Base-by-base conservation (phyloP, 2,888 invertebrate genomes). In the Euphydryas editha region DNA sequence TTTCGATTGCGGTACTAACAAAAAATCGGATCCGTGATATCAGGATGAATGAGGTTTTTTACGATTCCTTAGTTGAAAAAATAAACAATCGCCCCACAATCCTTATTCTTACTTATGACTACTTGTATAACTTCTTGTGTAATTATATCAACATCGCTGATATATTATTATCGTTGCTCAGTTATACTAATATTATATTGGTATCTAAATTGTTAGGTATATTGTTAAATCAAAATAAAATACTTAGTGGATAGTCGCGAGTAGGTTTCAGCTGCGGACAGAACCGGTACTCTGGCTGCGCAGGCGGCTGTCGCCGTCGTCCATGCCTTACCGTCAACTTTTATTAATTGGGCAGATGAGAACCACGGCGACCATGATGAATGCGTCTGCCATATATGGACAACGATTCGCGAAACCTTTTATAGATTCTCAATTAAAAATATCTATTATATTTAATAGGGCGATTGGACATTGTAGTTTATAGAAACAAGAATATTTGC, bases 331-430 rank as follows among this genome's bases (percentile, higher is more conserved):
- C 85, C 90, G 87, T 90, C 91, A 89, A 90, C 90, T 88, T 90
- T 92, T 92, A 92, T 92, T 92, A 92, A 92, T 92, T 92, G 92
- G 91, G 91, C 92, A 92, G 92, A 92, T 92, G 92, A 92, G 91
- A 90, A 86, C 87, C 86, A 82, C 83, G 83, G 84, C 85, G 85
- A 80, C 85, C 87, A 88, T 88, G 92, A 92, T 90, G 92, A 92
- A 92, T 92, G 86, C 86, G 81, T 87, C 81, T 76, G 70, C 92
- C 92, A 78, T 92, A 88, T 91, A 92, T 74, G 90, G 91, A 73
- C 78, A 83, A 78, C 86, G 83, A 84, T 90, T 88, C 85, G 89
- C 91, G 84, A 92, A 92, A 90, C 92, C 91, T 92, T 92, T 92
- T 92, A 91, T 92, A 92, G 91, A 90, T 90, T 92, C 90, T 88